Conservation (phyloP, 2,888 invertebrate genomes). For the Thumatha senex region DNA sequence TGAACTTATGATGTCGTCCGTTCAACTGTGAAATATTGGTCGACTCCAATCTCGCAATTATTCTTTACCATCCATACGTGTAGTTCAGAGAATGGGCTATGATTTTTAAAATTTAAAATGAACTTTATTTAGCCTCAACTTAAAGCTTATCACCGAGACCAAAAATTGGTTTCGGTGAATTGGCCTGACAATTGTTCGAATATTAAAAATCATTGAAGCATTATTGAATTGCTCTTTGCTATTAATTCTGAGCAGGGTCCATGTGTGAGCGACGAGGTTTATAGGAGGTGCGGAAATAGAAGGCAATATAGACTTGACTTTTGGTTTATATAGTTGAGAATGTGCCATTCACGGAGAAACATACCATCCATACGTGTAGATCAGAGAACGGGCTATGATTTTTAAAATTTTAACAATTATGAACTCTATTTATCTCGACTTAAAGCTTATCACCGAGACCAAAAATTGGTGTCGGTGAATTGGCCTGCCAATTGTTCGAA, state of each 20-base stretch:
- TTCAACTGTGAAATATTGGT: conserved; percentile 51
- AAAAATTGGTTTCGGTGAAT: conserved; percentile 59
- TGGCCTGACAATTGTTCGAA: conserved; percentile 66
- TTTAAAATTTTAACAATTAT: too few relatives aligned
- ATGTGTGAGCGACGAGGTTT: conserved; percentile 35
- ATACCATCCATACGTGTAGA: conserved; percentile 42
- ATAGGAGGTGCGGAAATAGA: not conserved
- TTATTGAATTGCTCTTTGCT: conserved; percentile 74
- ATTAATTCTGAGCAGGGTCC: conserved; percentile 53
- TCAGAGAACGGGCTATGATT: conserved; percentile 27
- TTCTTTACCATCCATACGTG: conserved; percentile 44
- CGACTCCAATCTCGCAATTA: conserved; percentile 41
- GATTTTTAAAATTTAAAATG: conserved; percentile 19
- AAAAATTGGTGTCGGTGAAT: conserved; percentile 59
- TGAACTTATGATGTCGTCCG: conserved; percentile 36
- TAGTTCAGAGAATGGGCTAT: conserved; percentile 29
- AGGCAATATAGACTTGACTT: too few relatives aligned
- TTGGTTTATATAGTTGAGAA: too few relatives aligned
- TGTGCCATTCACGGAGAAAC: not conserved
- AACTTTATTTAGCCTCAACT: conserved; percentile 25
- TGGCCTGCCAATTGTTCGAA: conserved; percentile 66
- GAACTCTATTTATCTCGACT: conserved; percentile 23
- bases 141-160: conserved; percentile 29
- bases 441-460: conserved; percentile 30
- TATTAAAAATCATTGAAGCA: conserved; percentile 79